phyloP scores from a whole-genome alignment of 2,797 vertebrate genomes.

The Mormyrops boulengeri region DNA sequence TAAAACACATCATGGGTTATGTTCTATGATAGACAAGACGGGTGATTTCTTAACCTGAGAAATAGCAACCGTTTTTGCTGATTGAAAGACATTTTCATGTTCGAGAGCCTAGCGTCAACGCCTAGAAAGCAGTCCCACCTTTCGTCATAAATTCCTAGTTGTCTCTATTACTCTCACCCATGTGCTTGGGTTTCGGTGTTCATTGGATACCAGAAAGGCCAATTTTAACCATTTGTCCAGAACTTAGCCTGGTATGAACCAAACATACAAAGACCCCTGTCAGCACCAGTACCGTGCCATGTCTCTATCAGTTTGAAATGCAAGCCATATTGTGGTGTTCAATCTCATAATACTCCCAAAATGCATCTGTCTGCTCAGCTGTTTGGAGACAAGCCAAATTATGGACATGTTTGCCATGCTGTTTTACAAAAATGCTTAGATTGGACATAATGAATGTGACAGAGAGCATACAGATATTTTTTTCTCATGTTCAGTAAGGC shows the following conservation, averaged over 20 bases:
- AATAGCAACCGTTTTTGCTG: constrained; percentile 61
- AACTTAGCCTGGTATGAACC: constrained; percentile 47
- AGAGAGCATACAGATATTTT: constrained; percentile 1
- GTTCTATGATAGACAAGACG: neutral
- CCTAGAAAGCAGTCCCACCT: constrained; percentile 58
- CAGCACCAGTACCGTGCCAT: constrained; percentile 23
- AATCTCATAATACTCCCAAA: neutral
- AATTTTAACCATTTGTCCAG: constrained; percentile 68
- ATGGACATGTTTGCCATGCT: neutral
- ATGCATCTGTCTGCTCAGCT: neutral
- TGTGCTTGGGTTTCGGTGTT: neutral
- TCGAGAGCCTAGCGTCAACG: constrained; percentile 68
- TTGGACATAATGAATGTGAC: neutral
- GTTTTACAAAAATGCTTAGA: neutral
- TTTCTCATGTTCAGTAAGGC: neutral
- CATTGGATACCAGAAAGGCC: constrained; percentile 1
- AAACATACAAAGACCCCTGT: neutral
- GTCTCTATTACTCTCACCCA: neutral
- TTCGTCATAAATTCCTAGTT: constrained; percentile 11
- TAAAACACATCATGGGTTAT: neutral
- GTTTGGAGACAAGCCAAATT: neutral
- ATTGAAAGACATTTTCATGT: constrained; percentile 41
- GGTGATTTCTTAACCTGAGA: neutral
- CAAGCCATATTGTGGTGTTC: neutral
- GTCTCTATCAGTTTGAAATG: neutral